phyloP scores from a whole-genome alignment of 2,888 invertebrate species.

The Drosophila nigritarsus region DNA sequence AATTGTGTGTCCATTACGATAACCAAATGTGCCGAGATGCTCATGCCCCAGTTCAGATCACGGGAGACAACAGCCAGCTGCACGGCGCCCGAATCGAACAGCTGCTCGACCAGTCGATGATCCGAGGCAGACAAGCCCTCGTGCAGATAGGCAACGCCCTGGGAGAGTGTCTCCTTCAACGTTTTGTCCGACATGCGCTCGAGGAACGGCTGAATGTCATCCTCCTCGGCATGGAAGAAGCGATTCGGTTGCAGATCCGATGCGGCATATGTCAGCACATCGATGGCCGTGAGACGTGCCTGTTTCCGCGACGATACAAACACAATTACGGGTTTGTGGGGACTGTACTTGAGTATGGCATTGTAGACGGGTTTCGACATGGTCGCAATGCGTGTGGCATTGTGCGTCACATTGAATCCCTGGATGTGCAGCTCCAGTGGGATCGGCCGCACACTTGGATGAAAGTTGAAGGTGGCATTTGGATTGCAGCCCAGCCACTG shows the following conservation, averaged over 20 bases:
- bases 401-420: conserved; percentile 99
- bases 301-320: conserved; percentile 97
- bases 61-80: conserved; percentile 96
- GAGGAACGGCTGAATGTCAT: conserved; percentile 95
- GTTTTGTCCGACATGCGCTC: conserved; percentile 95
- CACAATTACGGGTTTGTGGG: conserved; percentile 93
- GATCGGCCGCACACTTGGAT: conserved; percentile 97
- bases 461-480: conserved; percentile 98
- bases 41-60: conserved; percentile 96
- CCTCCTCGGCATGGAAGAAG: conserved; percentile 95
- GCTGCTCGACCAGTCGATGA: conserved; percentile 95
- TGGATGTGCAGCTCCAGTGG: conserved; percentile 97
- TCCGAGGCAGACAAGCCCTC: conserved; percentile 95
- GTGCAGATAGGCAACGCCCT: conserved; percentile 98
- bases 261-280: conserved; percentile 96
- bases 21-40: conserved; percentile 96
- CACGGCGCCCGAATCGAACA: conserved; percentile 96
- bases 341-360: conserved; percentile 93
- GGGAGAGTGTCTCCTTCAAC: conserved; percentile 94
- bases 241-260: conserved; percentile 94
- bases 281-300: conserved; percentile 97
- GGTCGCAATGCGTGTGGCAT: conserved; percentile 96
- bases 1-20: conserved; percentile 93
- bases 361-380: conserved; percentile 99
- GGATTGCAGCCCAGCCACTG: conserved; percentile 98